A percentile compares a stretch with the other conserved stretches of the same genome.
These are phyloP conservation scores for Cichlasoma orientale DNA, from an alignment of 2,797 vertebrate species.

Conservation along the genomic window DNA sequence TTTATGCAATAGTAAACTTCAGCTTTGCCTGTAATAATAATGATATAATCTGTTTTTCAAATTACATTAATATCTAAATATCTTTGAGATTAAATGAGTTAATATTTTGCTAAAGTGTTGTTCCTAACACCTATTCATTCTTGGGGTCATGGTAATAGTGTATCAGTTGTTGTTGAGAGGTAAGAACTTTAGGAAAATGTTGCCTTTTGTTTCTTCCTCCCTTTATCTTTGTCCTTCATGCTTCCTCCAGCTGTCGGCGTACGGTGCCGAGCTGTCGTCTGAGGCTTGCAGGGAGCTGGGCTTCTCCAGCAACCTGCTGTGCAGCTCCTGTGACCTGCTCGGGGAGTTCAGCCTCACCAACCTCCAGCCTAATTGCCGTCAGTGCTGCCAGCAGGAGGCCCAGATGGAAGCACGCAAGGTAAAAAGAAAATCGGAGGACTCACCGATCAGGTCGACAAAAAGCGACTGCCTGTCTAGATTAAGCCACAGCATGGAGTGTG, in stretches of 20 bases:
- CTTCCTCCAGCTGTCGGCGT: conserved; percentile 82
- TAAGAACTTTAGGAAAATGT: background rate
- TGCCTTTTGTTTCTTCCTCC: background rate
- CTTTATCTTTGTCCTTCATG: background rate
- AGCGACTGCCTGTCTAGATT: conserved; percentile 14
- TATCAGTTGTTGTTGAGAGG: no score
- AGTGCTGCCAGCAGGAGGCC: conserved; percentile 97
- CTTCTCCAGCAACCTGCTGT: conserved; percentile 97
- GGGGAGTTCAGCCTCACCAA: conserved; percentile 90
- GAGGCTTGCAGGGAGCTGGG: conserved; percentile 95
- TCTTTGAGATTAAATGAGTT: no score
- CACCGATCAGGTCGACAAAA: background rate
- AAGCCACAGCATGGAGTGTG: background rate
- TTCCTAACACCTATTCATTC: no score
- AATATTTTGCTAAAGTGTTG: no score
- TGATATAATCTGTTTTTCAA: background rate
- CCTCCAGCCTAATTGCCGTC: conserved; percentile 87
- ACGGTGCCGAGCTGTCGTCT: conserved; percentile 88
- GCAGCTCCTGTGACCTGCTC: conserved; percentile 95
- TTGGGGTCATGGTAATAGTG: no score
- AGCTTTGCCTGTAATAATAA: background rate
- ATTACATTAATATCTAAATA: background rate
- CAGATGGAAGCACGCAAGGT: conserved; percentile 94
- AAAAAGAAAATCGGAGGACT: conserved; percentile 16
- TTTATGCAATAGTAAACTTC: background rate